Evolutionary conservation across 2,113 vertebrate species (phyloP), one percentile per base, ranked within the genome.

Genomic region (Coregonus clupeaformis): DNA sequence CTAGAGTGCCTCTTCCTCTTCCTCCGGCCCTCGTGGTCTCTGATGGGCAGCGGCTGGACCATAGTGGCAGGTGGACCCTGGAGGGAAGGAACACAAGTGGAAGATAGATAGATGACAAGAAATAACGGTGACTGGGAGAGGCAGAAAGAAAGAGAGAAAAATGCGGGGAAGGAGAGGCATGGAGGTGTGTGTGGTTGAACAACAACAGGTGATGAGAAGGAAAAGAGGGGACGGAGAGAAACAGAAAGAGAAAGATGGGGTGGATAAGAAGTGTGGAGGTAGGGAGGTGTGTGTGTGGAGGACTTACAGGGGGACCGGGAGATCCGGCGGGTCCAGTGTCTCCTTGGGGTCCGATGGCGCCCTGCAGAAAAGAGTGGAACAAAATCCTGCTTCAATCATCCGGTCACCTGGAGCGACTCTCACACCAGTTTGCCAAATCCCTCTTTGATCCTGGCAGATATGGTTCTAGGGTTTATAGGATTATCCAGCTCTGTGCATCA

Each of bases 281-380:
- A 9, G 36, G 66, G 71, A 66, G 74, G 24, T 30, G 57, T 64
- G 65, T 32, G 49, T 71, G n/a, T 68, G 29, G 55, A 7, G 60
- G 32, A 92, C 94, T 94, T 79, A 96, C 95, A 14, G 93, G 93
- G 5, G 87, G 89, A 1, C 95, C 95, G 0, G 94, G 94, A 3
- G 88, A 87, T 0, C 95, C 95, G 1, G 91, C 86, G 6, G 67
- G 86, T 11, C 95, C 95, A 0, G 77, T 32, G 83, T 96, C 95
- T 69, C 95, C 95, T 84, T 80, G 91, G 27, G 91, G 88, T 52
- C 95, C 95, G 13, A 90, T 25, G 7, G 80, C 62, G 55, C 95
- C 95, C 95, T 96, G 79, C 5, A 47, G 79, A 72, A 77, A 62
- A 68, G 42, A 81, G 73, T 18, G 77, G 9, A 27, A 80, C 68